Base-by-base conservation (phyloP, 2,113 vertebrate genomes). In the Psittacus erithacus region DNA sequence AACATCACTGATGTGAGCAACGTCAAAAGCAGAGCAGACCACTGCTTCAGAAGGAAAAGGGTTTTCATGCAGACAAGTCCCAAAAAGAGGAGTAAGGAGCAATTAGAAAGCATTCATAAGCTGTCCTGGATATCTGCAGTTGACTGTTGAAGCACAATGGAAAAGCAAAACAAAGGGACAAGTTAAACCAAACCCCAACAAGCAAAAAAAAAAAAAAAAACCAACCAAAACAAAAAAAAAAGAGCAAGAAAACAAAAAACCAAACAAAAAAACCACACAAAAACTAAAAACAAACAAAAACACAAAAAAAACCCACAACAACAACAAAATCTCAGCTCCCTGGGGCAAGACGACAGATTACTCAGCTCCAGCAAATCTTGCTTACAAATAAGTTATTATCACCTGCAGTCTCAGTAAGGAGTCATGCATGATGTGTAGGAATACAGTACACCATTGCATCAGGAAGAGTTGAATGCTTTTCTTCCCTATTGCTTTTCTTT, bases 381-480 rank as follows among this genome's bases (percentile, higher is more conserved):
- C 17, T 35, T 17, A 9, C 18, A 46, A n/a, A 11, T 0, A 6
- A 44, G 22, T 16, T 28, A 22, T 6, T 17, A 46, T 11, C 19
- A 17, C 10, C 50, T 44, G 41, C 29, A 57, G 1, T 13, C 8
- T 49, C 5, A 1, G 9, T 2, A 9, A 47, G 39, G 15, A 15
- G 33, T 13, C 44, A 27, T 5, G 6, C 1, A 17, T 4, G 12
- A 19, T 3, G 12, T 3, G 10, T 1, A 27, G 60, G 47, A 55
- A 38, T 5, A 46, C 1, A 0, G 7, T 8, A 29, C 23, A 33
- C 7, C 64, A 25, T 11, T 2, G 1, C 33, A 8, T 3, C 3
- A 14, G 20, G 10, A 84, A 0, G 0, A 59, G 3, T 2, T 10
- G 13, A 27, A 35, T 7, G 27, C 20, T 74, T 22, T 31, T 29